A percentile compares a stretch with the other conserved stretches of the same genome.
These are phyloP conservation scores for Epistrophe grossulariae DNA, from an alignment of 2,888 invertebrate genomes.

Conservation along the genomic window DNA sequence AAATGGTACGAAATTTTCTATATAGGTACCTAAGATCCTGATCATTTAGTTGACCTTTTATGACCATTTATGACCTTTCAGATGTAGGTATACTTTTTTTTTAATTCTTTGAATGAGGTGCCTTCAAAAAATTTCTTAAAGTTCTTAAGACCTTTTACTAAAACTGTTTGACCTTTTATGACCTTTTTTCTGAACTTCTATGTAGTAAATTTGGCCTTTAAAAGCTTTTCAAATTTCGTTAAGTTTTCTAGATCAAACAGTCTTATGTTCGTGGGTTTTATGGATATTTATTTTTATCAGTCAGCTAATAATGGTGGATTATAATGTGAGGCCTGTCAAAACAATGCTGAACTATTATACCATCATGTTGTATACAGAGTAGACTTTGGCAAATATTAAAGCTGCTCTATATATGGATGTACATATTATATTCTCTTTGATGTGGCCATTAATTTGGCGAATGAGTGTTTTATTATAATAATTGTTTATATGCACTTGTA, in stretches of 20 bases:
- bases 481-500: constrained; percentile 19
- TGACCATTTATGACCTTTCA: no score
- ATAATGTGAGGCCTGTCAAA: constrained; percentile 5
- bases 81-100: no score
- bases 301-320: constrained; percentile 65
- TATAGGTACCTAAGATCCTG: no score
- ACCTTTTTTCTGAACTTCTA: no score
- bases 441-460: constrained; percentile 51
- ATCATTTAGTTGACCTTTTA: no score
- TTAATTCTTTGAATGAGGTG: no score
- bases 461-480: constrained; percentile 51
- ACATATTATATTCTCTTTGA: neutral
- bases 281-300: constrained; percentile 63
- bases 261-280: neutral
- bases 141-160: no score
- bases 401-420: constrained; percentile 3
- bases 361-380: neutral
- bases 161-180: no score
- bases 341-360: neutral
- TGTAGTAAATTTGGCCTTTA: no score
- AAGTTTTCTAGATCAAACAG: neutral
- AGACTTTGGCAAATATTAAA: constrained; percentile 65
- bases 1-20: no score
- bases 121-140: no score
- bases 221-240: no score